Conservation (phyloP, 1,140 invertebrate species). For the Sesamia nonagrioides region DNA sequence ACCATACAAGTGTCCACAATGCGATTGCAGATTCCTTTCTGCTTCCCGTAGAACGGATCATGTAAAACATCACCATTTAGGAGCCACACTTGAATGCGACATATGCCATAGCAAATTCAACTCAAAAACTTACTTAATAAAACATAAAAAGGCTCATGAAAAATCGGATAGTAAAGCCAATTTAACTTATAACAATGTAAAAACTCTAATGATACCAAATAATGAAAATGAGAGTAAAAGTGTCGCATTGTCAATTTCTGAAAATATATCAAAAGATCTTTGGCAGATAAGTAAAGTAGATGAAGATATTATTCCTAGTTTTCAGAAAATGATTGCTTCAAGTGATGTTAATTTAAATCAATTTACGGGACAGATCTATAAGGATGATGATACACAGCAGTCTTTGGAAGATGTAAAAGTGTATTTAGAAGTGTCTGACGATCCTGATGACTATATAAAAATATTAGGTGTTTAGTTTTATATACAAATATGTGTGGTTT, state of each 20-base stretch:
- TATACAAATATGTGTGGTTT: background rate
- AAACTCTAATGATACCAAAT: background rate
- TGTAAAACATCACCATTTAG: conserved; percentile 69
- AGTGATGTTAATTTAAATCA: conserved; percentile 26
- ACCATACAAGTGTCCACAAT: conserved; percentile 80
- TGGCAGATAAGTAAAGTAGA: conserved; percentile 31
- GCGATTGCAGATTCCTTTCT: conserved; percentile 72
- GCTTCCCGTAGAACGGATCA: conserved; percentile 76
- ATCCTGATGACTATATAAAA: conserved; percentile 53
- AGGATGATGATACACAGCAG: conserved; percentile 23
- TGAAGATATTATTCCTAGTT: conserved; percentile 6
- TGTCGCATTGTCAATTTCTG: background rate
- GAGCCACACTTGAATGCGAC: conserved; percentile 65
- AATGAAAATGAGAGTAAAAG: conserved; percentile 16
- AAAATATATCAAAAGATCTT: background rate
- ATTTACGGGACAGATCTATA: conserved; percentile 10
- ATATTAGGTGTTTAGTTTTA: conserved; percentile 14
- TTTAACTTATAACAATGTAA: background rate
- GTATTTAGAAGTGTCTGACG: conserved; percentile 66
- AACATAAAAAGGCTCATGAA: conserved; percentile 68
- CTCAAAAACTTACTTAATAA: conserved; percentile 63
- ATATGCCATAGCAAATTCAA: conserved; percentile 69
- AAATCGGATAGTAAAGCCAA: conserved; percentile 24
- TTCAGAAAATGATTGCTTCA: conserved; percentile 12
- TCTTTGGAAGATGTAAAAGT: conserved; percentile 55